These are phyloP conservation scores for Macrosteles quadrilineatus DNA, from an alignment of 1,140 invertebrate genomes.

Conservation along the genomic window DNA sequence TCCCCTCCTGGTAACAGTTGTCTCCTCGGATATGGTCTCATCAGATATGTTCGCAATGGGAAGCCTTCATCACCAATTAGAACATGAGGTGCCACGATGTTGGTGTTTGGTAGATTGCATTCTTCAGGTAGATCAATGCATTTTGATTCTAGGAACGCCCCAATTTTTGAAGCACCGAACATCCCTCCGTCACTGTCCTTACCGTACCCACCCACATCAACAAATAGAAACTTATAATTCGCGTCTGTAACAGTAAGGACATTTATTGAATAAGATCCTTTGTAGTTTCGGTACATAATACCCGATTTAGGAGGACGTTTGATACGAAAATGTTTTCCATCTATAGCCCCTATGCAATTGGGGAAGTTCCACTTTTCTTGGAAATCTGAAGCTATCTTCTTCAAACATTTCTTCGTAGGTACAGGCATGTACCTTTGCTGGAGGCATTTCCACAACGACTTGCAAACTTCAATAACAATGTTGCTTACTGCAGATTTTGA, in stretches of 20 bases:
- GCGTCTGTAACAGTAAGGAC: constrained; percentile 46
- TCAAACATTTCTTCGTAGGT: not conserved
- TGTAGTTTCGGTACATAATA: constrained; percentile 9
- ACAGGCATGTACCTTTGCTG: not conserved
- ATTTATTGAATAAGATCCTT: constrained; percentile 5
- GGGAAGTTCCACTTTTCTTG: not conserved
- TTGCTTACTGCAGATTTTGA: not conserved
- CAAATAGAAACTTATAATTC: constrained; percentile 44
- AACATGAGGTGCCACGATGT: constrained; percentile 38
- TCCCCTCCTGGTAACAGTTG: constrained; percentile 36
- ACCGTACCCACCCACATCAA: constrained; percentile 46
- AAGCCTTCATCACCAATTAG: constrained; percentile 50
- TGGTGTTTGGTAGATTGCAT: constrained; percentile 31
- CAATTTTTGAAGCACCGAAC: constrained; percentile 28
- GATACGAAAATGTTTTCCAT: not conserved
- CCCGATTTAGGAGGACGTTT: not conserved
- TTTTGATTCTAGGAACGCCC: constrained; percentile 32
- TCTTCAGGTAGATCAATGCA: constrained; percentile 31
- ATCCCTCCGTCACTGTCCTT: constrained; percentile 46
- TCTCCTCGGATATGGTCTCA: constrained; percentile 47
- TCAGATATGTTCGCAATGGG: constrained; percentile 44
- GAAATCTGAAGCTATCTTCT: not conserved
- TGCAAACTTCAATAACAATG: not conserved
- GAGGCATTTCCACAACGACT: not conserved
- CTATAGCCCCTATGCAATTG: too few species aligned